phyloP scores from a whole-genome alignment of 2,888 invertebrate species.

The Chloroclystis v-ata region DNA sequence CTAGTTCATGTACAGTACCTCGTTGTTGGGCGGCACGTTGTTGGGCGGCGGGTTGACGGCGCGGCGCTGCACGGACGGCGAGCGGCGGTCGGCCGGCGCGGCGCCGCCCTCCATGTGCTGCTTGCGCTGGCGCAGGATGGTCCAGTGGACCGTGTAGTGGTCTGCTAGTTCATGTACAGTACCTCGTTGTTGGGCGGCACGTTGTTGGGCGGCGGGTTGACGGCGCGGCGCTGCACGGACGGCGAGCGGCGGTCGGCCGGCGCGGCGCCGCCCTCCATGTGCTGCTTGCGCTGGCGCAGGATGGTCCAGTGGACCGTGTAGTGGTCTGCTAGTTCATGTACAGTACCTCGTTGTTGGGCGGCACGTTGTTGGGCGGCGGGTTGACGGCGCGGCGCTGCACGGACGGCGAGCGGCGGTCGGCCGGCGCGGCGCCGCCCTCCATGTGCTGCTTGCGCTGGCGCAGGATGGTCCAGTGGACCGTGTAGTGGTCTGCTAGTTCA shows the following conservation, averaged over 20 bases:
- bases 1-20: conserved; percentile 46
- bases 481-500: no score
- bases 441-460: conserved; percentile 88
- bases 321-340: no score
- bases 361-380: conserved; percentile 59
- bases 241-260: conserved; percentile 66
- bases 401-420: conserved; percentile 67
- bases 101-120: conserved; percentile 61
- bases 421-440: conserved; percentile 57
- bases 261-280: conserved; percentile 60
- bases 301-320: no score
- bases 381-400: conserved; percentile 65
- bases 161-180: no score
- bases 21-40: conserved; percentile 68
- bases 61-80: conserved; percentile 68
- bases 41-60: conserved; percentile 55
- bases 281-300: no score
- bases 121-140: no score
- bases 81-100: conserved; percentile 62
- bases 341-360: conserved; percentile 64
- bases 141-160: no score
- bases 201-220: conserved; percentile 58
- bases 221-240: conserved; percentile 65
- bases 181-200: conserved; percentile 70
- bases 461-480: conserved; percentile 99